Percentiles rank a stretch among this genome's conserved stretches.
Conservation (phyloP, 1,140 invertebrate species). For the Drosophila athabasca region DNA sequence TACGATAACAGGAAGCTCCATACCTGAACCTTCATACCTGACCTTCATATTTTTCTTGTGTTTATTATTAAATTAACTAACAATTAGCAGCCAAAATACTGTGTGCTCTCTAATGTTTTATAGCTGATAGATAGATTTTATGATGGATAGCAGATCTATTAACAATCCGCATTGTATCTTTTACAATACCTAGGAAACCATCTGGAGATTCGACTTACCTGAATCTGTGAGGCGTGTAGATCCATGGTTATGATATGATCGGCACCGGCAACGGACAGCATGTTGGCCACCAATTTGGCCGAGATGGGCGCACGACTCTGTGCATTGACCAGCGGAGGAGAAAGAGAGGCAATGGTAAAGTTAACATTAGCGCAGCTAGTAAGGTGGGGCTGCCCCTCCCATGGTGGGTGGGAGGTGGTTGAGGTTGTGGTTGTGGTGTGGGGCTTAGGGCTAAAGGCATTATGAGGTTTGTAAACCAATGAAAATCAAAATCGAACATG, state of each 20-base stretch:
- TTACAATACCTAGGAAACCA: neutral
- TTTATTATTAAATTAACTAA: no score
- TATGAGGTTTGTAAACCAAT: constrained; percentile 60
- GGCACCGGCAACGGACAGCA: constrained; percentile 98
- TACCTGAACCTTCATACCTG: no score
- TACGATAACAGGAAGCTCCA: no score
- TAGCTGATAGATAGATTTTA: no score
- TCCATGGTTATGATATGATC: constrained; percentile 99
- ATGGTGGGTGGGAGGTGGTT: no score
- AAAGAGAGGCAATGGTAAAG: constrained; percentile 49
- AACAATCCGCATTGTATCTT: neutral
- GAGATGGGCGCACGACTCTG: constrained; percentile 99
- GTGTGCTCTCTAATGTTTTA: no score
- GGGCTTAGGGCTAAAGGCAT: constrained; percentile 44
- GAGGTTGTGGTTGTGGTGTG: neutral
- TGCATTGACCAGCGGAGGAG: constrained; percentile 70
- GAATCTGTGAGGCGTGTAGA: constrained; percentile 99
- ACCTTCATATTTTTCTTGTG: no score
- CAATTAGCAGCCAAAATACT: no score
- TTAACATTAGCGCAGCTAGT: constrained; percentile 74
- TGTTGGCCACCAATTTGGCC: constrained; percentile 99
- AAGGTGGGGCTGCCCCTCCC: constrained; percentile 3
- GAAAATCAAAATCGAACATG: constrained; percentile 60
- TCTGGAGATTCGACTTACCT: constrained; percentile 84
- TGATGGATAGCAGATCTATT: no score